Conservation (phyloP, 2,888 invertebrate species). For the Barypeithes pellucidus region DNA sequence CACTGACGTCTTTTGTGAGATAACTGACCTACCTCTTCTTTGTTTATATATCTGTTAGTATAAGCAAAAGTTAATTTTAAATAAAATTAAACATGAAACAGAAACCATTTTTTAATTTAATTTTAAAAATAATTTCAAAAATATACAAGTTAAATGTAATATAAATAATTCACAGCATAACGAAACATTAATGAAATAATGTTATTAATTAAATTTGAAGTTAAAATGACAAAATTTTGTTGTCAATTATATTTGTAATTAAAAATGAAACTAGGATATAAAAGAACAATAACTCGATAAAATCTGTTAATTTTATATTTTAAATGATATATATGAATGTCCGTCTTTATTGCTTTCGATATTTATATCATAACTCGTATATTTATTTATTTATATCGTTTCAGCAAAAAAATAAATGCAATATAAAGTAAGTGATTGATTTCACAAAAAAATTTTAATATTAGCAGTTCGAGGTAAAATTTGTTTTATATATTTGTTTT, state of each 20-base stretch:
- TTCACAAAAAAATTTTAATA: not conserved
- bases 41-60: no score
- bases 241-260: constrained; percentile 16
- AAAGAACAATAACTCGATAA: not conserved
- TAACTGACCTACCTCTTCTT: no score
- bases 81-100: not conserved
- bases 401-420: not conserved
- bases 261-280: constrained; percentile 15
- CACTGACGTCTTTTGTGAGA: no score
- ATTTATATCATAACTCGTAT: not conserved
- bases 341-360: not conserved
- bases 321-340: not conserved
- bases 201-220: constrained; percentile 14
- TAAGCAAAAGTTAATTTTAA: no score
- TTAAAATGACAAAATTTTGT: constrained; percentile 8
- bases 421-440: not conserved
- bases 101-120: not conserved
- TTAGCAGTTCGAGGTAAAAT: not conserved
- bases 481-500: no score
- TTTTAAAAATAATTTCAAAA: not conserved
- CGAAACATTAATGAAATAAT: constrained; percentile 10
- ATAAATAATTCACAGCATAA: not conserved
- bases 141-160: constrained; percentile 5
- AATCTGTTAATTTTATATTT: constrained; percentile 4
- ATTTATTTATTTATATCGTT: not conserved